Percentiles rank a stretch among this genome's conserved stretches.
phyloP scores from a whole-genome alignment of 2,888 invertebrate genomes.

The Epirrhoe alternata region DNA sequence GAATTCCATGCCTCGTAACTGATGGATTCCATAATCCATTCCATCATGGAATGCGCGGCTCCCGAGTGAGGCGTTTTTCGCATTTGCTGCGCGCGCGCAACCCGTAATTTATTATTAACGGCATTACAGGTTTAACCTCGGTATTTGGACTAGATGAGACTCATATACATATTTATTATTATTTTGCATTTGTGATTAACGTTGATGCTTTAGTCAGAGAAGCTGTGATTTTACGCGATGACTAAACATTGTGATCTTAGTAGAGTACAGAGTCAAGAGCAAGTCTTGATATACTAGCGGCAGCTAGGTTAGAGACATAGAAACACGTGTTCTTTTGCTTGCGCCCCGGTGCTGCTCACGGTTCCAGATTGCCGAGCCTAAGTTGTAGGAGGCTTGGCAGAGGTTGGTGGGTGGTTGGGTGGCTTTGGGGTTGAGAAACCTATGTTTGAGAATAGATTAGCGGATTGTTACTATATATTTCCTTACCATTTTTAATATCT shows the following conservation, averaged over 20 bases:
- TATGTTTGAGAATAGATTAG: no score
- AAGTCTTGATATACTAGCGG: not conserved
- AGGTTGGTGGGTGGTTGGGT: no score
- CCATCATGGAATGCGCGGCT: constrained; percentile 28
- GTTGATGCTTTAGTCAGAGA: no score
- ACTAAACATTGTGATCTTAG: not conserved
- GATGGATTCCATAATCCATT: constrained; percentile 19
- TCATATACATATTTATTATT: constrained; percentile 20
- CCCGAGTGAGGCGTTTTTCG: constrained; percentile 26
- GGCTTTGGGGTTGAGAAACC: no score
- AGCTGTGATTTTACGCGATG: not conserved
- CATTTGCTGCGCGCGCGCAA: constrained; percentile 21
- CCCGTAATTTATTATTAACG: constrained; percentile 28
- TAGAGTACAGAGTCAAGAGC: not conserved
- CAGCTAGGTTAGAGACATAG: no score
- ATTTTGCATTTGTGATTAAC: constrained; percentile 6
- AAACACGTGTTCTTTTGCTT: no score
- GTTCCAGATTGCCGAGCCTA: no score
- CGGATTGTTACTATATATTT: no score
- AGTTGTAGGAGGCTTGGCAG: no score
- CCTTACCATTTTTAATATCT: no score
- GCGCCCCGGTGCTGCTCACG: no score
- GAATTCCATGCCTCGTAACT: constrained; percentile 15
- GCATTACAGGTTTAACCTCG: constrained; percentile 28
- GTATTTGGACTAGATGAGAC: constrained; percentile 23